phyloP scores from a whole-genome alignment of 2,113 vertebrate species.

The Sterrhoptilus dennistouni region DNA sequence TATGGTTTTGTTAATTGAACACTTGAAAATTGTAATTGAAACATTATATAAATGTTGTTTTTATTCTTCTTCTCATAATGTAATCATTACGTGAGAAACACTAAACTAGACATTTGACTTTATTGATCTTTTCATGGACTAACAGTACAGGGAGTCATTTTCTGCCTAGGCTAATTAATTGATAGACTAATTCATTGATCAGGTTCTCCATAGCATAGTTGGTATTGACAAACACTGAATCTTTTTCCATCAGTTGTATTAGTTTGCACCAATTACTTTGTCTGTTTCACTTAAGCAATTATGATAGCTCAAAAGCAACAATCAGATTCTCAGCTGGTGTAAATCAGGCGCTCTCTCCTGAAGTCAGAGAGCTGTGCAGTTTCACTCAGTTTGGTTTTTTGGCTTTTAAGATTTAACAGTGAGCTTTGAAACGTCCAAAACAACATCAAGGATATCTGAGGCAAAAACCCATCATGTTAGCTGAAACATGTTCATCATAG shows the following conservation, averaged over 20 bases:
- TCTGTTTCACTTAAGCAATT: constrained; percentile 65
- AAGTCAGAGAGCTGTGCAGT: background rate
- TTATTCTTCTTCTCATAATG: constrained; percentile 49
- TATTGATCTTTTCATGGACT: constrained; percentile 88
- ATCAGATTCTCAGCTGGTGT: constrained; percentile 43
- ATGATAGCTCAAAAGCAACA: background rate
- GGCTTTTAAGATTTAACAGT: background rate
- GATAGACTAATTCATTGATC: constrained; percentile 87
- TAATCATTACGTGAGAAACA: constrained; percentile 78
- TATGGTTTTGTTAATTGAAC: background rate
- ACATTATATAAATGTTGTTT: background rate
- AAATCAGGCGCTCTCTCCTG: background rate
- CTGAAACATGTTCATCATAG: background rate
- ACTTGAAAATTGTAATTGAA: constrained; percentile 30
- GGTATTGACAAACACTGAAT: constrained; percentile 80
- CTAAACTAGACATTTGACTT: constrained; percentile 85
- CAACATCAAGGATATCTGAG: background rate
- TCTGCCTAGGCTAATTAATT: constrained; percentile 85
- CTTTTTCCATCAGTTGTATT: constrained; percentile 74
- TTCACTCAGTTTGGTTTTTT: background rate
- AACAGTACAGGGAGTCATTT: constrained; percentile 84
- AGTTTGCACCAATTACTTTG: constrained; percentile 70
- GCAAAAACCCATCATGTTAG: background rate
- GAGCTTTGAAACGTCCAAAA: background rate
- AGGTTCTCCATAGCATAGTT: constrained; percentile 76